Base-by-base conservation (phyloP, 37 sponge, comb jelly and placozoan genomes). In the Crambe crambe region DNA sequence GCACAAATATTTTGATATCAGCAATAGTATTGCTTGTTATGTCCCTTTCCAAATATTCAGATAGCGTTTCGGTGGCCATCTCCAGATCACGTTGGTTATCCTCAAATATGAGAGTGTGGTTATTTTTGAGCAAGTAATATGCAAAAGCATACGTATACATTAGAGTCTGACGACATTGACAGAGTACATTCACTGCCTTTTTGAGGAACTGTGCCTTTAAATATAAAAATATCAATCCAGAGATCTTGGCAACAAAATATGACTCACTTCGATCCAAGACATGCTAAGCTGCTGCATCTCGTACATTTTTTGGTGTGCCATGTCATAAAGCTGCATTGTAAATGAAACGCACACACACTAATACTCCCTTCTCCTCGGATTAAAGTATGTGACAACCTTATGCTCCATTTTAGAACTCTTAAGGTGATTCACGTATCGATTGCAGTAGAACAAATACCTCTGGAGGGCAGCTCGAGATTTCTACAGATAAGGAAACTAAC, bases 131-230 rank as follows among this genome's bases (percentile, higher is more conserved):
- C 37, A 96, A 86, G 73, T 88, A 96, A 83, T 58, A 96, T 31
- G 97, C 97, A 87, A 96, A 96, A 9, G 85, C 89, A 75, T 96
- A 96, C 17, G 94, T 93, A 65, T 93, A 96, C 91, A 83, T 87
- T 23, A 96, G 83, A 30, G 89, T 88, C 40, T 87, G 87, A 22
- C 97, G 73, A 72, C 97, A 93, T 68, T 77, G 84, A 79, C 91
- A 90, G 31, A 96, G 83, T 10, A 87, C 68, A 75, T 96, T 94
- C 78, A 96, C 97, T 40, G 97, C 97, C 61, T 81, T 72, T 71
- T 90, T 84, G 58, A 96, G 71, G 40, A 96, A 96, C 76, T 96
- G 97, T 35, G 82, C 80, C 92, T 94, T 58, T 17, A 51, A 2
- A 42, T 17, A 47, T 2, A 43, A 29, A 60, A 20, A 60, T 25